phyloP scores from a whole-genome alignment of 2,888 invertebrate species.

The Chrysodeixis includens region DNA sequence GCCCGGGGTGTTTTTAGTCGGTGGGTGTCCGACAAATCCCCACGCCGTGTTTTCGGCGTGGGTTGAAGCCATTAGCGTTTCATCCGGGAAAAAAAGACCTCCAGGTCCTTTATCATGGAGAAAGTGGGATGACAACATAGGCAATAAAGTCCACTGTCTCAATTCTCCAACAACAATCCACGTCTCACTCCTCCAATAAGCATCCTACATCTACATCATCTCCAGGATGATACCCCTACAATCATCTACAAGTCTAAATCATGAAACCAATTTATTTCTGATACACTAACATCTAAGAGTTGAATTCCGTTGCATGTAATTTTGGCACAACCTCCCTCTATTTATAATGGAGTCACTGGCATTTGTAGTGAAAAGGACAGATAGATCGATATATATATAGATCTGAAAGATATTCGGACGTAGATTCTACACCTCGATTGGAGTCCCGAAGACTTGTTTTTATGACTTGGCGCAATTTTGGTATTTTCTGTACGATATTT shows the following conservation, averaged over 20 bases:
- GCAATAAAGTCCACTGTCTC: no score
- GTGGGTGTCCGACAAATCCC: no score
- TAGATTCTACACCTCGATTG: constrained; percentile 8
- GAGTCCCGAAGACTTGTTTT: constrained; percentile 12
- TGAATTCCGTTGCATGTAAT: constrained; percentile 51
- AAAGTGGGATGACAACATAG: no score
- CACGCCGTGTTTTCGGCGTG: no score
- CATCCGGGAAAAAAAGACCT: no score
- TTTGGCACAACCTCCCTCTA: constrained; percentile 65
- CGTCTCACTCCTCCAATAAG: no score
- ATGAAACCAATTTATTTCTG: not conserved
- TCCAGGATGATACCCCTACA: no score
- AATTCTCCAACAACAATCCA: no score
- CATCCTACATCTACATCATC: no score
- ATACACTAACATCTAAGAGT: constrained; percentile 47
- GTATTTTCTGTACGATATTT: not conserved
- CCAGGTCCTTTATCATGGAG: no score
- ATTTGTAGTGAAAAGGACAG: constrained; percentile 72
- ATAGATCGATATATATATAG: constrained; percentile 68
- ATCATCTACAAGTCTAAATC: not conserved
- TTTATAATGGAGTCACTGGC: constrained; percentile 77
- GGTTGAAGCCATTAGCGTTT: no score
- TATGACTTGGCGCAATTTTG: not conserved
- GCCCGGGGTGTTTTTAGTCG: no score
- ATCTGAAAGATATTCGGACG: constrained; percentile 49